Conservation (phyloP, 2,888 invertebrate species). For the Andrena bucephala region DNA sequence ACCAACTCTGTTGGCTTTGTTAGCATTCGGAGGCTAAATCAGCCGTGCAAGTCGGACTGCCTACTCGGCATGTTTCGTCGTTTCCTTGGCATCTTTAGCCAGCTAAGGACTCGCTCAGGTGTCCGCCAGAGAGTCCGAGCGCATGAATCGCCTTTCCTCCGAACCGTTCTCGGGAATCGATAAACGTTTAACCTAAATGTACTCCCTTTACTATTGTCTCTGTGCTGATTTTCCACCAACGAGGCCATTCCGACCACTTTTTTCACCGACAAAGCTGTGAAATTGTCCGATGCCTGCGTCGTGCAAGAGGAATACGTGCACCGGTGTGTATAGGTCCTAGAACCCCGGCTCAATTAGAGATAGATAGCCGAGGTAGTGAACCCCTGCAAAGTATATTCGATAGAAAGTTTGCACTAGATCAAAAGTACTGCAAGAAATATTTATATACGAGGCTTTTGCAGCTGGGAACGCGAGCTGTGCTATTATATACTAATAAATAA, state of each 20-base stretch:
- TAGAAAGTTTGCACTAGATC: no score
- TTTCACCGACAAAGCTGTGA: neutral
- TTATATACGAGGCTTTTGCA: no score
- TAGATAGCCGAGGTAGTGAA: no score
- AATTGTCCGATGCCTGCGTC: neutral
- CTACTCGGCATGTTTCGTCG: constrained; percentile 43
- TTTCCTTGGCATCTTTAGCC: constrained; percentile 63
- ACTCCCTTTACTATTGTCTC: constrained; percentile 19
- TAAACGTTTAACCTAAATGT: constrained; percentile 60
- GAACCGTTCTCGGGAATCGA: constrained; percentile 38
- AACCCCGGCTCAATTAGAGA: no score
- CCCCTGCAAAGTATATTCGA: no score
- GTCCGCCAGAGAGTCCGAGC: constrained; percentile 29
- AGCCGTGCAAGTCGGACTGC: constrained; percentile 5
- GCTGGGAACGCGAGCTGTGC: no score
- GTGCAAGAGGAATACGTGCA: neutral
- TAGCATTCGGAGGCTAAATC: constrained; percentile 18
- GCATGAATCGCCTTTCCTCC: constrained; percentile 28
- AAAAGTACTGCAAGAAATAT: no score
- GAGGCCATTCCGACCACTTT: neutral
- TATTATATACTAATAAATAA: no score
- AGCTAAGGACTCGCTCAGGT: constrained; percentile 53
- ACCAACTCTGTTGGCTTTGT: neutral
- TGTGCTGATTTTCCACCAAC: constrained; percentile 20
- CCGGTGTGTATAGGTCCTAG: neutral